Percentiles rank a stretch among this genome's conserved stretches.
These are phyloP conservation scores for Spheniscus humboldti DNA, from an alignment of 2,797 vertebrate genomes.

Conservation along the genomic window DNA sequence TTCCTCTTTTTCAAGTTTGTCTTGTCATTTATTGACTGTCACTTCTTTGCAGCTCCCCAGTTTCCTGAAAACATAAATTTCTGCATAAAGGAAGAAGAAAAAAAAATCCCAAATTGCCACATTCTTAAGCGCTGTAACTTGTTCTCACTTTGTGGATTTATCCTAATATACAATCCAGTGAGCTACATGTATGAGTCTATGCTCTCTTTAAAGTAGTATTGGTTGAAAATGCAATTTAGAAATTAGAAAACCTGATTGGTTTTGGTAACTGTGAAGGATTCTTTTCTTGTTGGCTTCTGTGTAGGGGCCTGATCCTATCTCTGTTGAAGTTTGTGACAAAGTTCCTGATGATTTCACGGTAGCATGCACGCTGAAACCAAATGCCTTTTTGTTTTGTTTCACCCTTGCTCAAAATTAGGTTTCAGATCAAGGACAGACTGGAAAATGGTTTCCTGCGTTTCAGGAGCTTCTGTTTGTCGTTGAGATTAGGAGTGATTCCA, in stretches of 20 bases:
- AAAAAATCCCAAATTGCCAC: neutral
- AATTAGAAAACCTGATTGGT: neutral
- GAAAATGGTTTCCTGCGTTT: neutral
- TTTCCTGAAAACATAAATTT: neutral
- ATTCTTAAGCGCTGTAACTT: neutral
- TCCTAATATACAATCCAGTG: neutral
- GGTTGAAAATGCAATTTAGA: neutral
- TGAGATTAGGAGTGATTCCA: neutral
- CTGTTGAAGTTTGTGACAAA: neutral
- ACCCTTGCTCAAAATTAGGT: neutral
- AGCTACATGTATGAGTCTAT: neutral
- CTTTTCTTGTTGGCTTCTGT: neutral
- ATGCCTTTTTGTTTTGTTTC: neutral
- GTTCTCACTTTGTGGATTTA: neutral
- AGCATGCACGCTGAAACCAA: neutral
- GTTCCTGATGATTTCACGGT: neutral
- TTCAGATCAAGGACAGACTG: neutral
- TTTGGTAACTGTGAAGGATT: neutral
- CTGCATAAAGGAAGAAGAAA: neutral
- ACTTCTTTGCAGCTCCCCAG: neutral
- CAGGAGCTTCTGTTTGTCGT: neutral
- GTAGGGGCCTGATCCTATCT: neutral
- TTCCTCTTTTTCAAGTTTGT: constrained; percentile 5
- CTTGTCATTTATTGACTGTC: neutral
- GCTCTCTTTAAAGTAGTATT: neutral